Conservation (phyloP, 2,888 invertebrate genomes). For the Lamellibrachia columna region DNA sequence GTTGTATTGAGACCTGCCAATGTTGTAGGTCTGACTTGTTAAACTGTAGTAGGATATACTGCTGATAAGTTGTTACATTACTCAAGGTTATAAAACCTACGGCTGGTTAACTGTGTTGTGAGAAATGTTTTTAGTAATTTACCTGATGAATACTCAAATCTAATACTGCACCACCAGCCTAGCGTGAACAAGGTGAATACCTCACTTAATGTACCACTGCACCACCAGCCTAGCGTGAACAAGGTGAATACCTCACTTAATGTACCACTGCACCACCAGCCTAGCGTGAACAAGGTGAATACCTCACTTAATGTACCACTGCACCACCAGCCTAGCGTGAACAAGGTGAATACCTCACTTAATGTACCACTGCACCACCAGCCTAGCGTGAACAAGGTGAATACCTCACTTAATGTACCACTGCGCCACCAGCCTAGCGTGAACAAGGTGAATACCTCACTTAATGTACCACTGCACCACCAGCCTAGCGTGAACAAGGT, state of each 20-base stretch:
- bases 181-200: background rate
- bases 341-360: too few species aligned
- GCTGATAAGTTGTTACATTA: background rate
- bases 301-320: too few species aligned
- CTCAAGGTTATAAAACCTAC: background rate
- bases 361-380: background rate
- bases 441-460: background rate
- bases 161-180: background rate
- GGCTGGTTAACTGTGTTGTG: background rate
- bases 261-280: background rate
- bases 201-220: background rate
- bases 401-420: too few species aligned
- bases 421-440: background rate
- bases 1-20: background rate
- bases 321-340: background rate
- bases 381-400: background rate
- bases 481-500: background rate
- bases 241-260: too few species aligned
- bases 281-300: background rate
- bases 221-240: background rate
- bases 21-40: background rate
- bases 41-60: background rate
- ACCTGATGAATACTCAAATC: background rate
- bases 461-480: background rate
- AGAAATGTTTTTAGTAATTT: background rate